phyloP scores from a whole-genome alignment of 1,140 invertebrate species.

The Pachypeltis micranthus region DNA sequence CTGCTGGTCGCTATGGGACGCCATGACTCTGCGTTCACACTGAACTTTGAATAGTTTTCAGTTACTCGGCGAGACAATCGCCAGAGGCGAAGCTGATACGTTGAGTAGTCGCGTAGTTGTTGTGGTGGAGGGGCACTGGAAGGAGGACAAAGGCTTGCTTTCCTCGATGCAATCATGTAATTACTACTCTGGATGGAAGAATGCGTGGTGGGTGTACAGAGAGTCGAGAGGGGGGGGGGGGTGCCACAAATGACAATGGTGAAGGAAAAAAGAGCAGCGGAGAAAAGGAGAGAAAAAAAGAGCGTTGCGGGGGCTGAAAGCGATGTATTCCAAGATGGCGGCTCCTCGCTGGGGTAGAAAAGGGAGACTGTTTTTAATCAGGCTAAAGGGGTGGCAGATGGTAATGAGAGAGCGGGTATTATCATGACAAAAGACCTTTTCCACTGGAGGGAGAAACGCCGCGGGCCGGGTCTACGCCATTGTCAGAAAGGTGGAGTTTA shows the following conservation, averaged over 20 bases:
- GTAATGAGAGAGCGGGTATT: slow-evolving; percentile 6
- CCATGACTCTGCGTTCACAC: no score
- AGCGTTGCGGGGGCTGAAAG: not conserved
- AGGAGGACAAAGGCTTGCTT: not conserved
- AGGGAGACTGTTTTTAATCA: slow-evolving; percentile 3
- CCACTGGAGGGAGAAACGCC: not conserved
- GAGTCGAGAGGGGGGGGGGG: not conserved
- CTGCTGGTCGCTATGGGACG: no score
- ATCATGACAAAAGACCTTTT: slow-evolving; percentile 1
- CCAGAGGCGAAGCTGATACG: not conserved
- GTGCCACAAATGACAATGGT: no score
- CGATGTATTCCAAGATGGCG: slow-evolving; percentile 6
- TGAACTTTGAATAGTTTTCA: no score
- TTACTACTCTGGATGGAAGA: not conserved
- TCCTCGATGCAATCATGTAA: slow-evolving; percentile 1
- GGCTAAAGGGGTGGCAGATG: slow-evolving; percentile 9
- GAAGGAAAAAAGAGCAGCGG: not conserved
- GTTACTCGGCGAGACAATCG: not conserved
- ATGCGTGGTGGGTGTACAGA: no score
- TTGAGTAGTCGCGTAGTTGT: not conserved
- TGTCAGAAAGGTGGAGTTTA: slow-evolving; percentile 1
- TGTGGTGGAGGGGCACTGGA: not conserved
- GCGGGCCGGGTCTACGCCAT: not conserved
- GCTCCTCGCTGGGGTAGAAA: no score
- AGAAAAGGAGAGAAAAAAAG: not conserved